Base-by-base conservation (phyloP, 2,888 invertebrate species). In the Drosophila colorata region DNA sequence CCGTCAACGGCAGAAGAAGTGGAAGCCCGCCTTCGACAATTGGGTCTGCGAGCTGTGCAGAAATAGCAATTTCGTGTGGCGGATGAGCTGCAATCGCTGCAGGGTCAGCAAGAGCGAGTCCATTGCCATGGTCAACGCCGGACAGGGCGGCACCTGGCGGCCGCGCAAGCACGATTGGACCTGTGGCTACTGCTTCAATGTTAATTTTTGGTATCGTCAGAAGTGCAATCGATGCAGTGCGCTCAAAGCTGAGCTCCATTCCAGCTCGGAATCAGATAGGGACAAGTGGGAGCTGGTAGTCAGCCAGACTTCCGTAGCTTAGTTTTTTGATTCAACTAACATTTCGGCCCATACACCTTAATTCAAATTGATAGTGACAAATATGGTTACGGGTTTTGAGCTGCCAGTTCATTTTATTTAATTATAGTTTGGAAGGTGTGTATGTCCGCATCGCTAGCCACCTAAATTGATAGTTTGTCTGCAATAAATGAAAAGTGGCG, bases 41-140 rank as follows among this genome's bases (percentile, higher is more conserved):
- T 85, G 85, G 85, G 53, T 66, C 20, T 85, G 85, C 60, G 18
- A 53, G 31, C n/a, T 65, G 2, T 85, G 85, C 69, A 58, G 35
- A 4, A 85, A 85, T 23, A 88, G 81, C 75, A 85, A 85, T 44
- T 85, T 80, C 33, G 85, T 69, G 5, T 88, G 89, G 89, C 84
- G 85, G n/a, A 46, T 58, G 44, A 48, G 44, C 35, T 85, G 85
- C 59, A 85, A 85, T 49, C 74, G 89, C 3, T 85, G 85, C 31
- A 59, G 58, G 23, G 69, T 68, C 14, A 40, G n/a, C 57, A 84
- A 69, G 37, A 18, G 25, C 2, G 71, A 78, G 2, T 38, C 51
- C 1, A 18, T 25, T 14, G 14, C 49, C 1, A 43, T 55, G 18
- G 23, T 43, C 11, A 35, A 18, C 14, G 7, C 13, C 4, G 49